These are phyloP conservation scores for Brenthis hecate DNA, from an alignment of 2,888 invertebrate genomes.

Conservation along the genomic window DNA sequence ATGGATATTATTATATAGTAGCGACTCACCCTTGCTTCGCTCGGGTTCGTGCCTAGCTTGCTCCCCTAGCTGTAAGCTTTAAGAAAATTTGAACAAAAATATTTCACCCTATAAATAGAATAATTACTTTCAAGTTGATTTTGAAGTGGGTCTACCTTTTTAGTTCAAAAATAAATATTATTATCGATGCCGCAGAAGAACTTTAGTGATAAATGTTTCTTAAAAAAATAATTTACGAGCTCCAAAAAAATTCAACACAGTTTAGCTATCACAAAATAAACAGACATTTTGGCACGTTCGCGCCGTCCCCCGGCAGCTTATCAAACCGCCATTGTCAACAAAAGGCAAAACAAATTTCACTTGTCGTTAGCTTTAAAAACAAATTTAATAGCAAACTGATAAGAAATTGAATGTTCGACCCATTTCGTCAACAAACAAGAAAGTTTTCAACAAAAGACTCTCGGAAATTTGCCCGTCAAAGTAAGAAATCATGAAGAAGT, in stretches of 20 bases:
- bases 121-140: too few relatives aligned
- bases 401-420: constrained; percentile 50
- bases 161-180: too few relatives aligned
- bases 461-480: constrained; percentile 47
- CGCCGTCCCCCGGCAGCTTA: constrained; percentile 41
- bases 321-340: constrained; percentile 56
- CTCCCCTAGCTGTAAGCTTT: too few relatives aligned
- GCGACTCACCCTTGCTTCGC: too few relatives aligned
- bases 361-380: constrained; percentile 49
- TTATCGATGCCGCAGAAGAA: too few relatives aligned
- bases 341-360: constrained; percentile 46
- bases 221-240: neutral
- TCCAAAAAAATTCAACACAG: constrained; percentile 40
- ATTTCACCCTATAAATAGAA: too few relatives aligned
- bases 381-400: constrained; percentile 45
- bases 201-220: too few relatives aligned
- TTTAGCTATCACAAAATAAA: constrained; percentile 58
- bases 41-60: too few relatives aligned
- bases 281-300: constrained; percentile 62
- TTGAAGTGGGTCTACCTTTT: too few relatives aligned
- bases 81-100: too few relatives aligned
- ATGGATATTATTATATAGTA: too few relatives aligned
- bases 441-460: constrained; percentile 49
- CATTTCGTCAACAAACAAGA: constrained; percentile 50
- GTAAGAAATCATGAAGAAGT: constrained; percentile 50